Percentiles rank a stretch among this genome's conserved stretches.
Evolutionary conservation across 2,888 invertebrate genomes (phyloP).

Genomic region (Meteorus colon): DNA sequence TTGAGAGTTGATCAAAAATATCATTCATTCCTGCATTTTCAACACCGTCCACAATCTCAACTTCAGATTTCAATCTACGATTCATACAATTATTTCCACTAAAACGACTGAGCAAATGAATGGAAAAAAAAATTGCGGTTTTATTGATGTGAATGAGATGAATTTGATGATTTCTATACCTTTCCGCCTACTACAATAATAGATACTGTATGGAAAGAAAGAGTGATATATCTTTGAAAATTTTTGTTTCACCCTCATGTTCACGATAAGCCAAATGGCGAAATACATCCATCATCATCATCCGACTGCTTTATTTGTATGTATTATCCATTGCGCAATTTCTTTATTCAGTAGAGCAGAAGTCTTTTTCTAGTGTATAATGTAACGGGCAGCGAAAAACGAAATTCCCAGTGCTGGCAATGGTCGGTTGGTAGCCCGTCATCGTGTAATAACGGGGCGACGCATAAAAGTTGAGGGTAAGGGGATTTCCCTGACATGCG

Average conservation of each 20-base stretch:
- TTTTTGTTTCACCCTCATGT: not conserved
- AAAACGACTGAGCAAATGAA: too few relatives aligned
- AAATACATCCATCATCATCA: not conserved
- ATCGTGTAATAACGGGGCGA: not conserved
- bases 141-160: too few relatives aligned
- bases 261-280: not conserved
- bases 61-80: too few relatives aligned
- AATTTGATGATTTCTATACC: too few relatives aligned
- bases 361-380: not conserved
- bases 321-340: not conserved
- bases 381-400: not conserved
- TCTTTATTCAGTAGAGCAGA: not conserved
- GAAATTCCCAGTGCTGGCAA: not conserved
- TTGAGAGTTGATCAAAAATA: too few relatives aligned
- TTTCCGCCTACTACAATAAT: too few relatives aligned
- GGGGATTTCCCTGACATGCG: constrained; percentile 14
- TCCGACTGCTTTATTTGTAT: not conserved
- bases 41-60: too few relatives aligned
- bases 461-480: not conserved
- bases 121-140: too few relatives aligned
- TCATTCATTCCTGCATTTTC: too few relatives aligned
- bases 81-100: too few relatives aligned
- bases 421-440: not conserved
- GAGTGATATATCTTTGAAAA: not conserved
- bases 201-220: not conserved